A percentile compares a stretch with the other conserved stretches of the same genome.
Conservation (phyloP, 2,113 vertebrate species). For the Amphilophus citrinellus region DNA sequence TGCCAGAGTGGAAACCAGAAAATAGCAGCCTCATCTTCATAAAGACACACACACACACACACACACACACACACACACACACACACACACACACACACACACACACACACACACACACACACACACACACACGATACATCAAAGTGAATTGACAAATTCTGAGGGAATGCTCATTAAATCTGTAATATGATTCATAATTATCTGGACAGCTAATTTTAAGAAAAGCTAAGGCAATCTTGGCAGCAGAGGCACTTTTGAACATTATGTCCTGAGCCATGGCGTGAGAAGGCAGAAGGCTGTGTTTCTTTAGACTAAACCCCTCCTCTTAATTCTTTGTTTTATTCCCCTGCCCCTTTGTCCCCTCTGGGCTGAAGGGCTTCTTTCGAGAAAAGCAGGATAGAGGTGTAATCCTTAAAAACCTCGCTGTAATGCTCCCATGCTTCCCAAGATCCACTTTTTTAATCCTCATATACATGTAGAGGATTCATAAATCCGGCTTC, state of each 20-base stretch:
- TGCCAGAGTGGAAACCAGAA: slow-evolving; percentile 9
- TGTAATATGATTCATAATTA: neutral
- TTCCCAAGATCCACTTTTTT: slow-evolving; percentile 77
- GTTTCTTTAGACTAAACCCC: slow-evolving; percentile 33
- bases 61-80: too few relatives aligned
- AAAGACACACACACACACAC: too few relatives aligned
- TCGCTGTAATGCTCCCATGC: slow-evolving; percentile 78
- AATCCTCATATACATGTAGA: slow-evolving; percentile 79
- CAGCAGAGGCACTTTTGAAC: neutral
- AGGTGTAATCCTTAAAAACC: slow-evolving; percentile 81
- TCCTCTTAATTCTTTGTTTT: slow-evolving; percentile 69
- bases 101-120: too few relatives aligned
- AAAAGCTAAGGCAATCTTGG: neutral
- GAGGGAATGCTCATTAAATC: neutral
- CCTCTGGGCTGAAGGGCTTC: slow-evolving; percentile 65
- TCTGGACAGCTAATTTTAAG: slow-evolving; percentile 3
- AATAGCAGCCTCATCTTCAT: neutral
- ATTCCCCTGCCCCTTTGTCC: slow-evolving; percentile 52
- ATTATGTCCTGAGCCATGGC: slow-evolving; percentile 1
- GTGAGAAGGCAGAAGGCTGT: slow-evolving; percentile 26
- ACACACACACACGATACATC: neutral
- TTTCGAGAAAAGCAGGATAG: slow-evolving; percentile 82
- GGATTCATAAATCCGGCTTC: slow-evolving; percentile 78
- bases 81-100: too few relatives aligned
- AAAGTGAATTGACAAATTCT: neutral